Evolutionary conservation across 2,113 vertebrate genomes (phyloP).

Genomic region (Gasterosteus nipponicus): DNA sequence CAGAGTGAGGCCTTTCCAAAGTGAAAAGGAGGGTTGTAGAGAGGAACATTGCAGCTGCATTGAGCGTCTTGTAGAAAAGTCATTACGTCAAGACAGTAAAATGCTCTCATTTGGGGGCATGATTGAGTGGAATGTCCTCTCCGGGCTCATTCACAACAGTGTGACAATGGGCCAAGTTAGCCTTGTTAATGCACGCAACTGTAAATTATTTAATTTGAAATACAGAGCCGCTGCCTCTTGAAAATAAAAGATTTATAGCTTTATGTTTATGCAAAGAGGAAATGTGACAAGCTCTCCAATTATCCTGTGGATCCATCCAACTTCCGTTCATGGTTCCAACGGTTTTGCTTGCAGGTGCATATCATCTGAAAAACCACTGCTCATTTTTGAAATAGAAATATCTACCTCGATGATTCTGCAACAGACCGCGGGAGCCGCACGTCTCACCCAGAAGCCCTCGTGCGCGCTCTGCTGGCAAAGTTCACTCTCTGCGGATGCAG

Average conservation of each 20-base stretch:
- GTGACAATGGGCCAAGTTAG: background rate
- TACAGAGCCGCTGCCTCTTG: too few species aligned
- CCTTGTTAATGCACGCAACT: background rate
- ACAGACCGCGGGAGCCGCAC: background rate
- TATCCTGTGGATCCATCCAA: background rate
- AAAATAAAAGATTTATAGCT: background rate
- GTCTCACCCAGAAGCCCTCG: conserved; percentile 14
- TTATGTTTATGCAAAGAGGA: background rate
- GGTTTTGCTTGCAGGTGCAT: background rate
- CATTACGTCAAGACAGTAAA: background rate
- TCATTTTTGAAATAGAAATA: background rate
- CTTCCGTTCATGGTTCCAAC: background rate
- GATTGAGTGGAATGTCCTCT: background rate
- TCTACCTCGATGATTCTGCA: background rate
- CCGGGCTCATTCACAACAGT: background rate
- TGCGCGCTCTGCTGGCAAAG: conserved; percentile 17
- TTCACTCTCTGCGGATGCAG: background rate
- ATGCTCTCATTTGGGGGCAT: background rate
- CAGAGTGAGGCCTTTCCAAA: background rate
- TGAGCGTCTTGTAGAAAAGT: background rate
- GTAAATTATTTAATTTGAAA: background rate
- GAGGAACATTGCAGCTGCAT: background rate
- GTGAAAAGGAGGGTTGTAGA: background rate
- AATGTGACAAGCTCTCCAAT: background rate
- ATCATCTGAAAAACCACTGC: background rate